Percentiles rank a stretch among this genome's conserved stretches.
Evolutionary conservation across 1,140 invertebrate species (phyloP).

Genomic region (Nebria ingens): DNA sequence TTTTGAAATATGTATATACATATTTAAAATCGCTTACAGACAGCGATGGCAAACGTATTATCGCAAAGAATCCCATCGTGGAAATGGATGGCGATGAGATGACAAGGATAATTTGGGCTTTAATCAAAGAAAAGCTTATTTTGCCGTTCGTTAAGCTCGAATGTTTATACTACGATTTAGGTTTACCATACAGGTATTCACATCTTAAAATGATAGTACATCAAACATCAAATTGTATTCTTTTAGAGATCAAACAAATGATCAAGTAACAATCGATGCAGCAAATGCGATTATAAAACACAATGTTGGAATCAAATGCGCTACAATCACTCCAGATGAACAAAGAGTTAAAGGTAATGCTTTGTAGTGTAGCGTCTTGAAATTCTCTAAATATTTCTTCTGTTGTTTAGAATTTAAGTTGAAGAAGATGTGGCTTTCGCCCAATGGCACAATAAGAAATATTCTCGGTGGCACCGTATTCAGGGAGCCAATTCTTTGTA

Average conservation of each 20-base stretch:
- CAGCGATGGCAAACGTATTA: conserved; percentile 43
- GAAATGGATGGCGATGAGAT: conserved; percentile 93
- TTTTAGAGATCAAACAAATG: conserved; percentile 67
- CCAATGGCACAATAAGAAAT: conserved; percentile 86
- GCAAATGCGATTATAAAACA: conserved; percentile 80
- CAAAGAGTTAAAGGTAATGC: conserved; percentile 67
- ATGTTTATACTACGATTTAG: conserved; percentile 73
- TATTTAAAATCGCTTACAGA: no score
- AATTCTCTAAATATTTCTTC: conserved; percentile 16
- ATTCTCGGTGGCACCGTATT: conserved; percentile 87
- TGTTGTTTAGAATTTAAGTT: conserved; percentile 68
- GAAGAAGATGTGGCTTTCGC: conserved; percentile 88
- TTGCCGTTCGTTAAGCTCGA: conserved; percentile 82
- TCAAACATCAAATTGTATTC: conserved; percentile 8
- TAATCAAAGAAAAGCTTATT: conserved; percentile 80
- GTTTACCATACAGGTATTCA: conserved; percentile 53
- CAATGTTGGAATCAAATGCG: conserved; percentile 88
- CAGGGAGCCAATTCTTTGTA: conserved; percentile 80
- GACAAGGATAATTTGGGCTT: conserved; percentile 80
- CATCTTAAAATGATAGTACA: background rate
- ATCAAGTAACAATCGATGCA: conserved; percentile 79
- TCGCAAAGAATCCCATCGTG: conserved; percentile 64
- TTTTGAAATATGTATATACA: no score
- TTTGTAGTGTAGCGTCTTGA: background rate
- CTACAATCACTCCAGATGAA: conserved; percentile 86